phyloP scores from a whole-genome alignment of 1,140 invertebrate genomes.

The Papilio machaon region DNA sequence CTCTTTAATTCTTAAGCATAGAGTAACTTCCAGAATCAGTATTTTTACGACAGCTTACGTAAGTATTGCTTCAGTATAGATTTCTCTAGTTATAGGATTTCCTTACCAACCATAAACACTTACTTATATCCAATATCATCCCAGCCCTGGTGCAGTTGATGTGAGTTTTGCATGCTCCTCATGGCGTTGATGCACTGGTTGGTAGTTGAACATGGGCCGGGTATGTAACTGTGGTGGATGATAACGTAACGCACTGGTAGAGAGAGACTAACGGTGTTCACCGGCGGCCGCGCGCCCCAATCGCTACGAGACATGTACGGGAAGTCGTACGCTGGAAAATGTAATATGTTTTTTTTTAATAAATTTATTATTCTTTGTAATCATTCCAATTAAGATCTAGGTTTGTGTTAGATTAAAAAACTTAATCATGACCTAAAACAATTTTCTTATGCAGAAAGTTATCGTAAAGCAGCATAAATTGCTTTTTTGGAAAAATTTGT shows the following conservation, averaged over 20 bases:
- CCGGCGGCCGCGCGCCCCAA: slow-evolving; percentile 84
- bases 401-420: too few relatives aligned
- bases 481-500: too few relatives aligned
- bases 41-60: too few relatives aligned
- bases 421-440: too few relatives aligned
- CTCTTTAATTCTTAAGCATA: too few relatives aligned
- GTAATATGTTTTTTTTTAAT: not conserved
- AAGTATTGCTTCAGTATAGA: too few relatives aligned
- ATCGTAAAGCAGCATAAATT: too few relatives aligned
- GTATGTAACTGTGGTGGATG: slow-evolving; percentile 88
- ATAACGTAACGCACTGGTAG: slow-evolving; percentile 87
- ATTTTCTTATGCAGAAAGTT: too few relatives aligned
- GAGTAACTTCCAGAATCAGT: too few relatives aligned
- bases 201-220: slow-evolving; percentile 82
- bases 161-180: slow-evolving; percentile 83
- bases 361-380: too few relatives aligned
- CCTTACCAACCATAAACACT: slow-evolving; percentile 35
- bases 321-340: slow-evolving; percentile 38
- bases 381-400: too few relatives aligned
- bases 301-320: slow-evolving; percentile 62
- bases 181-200: slow-evolving; percentile 81
- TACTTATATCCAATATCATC: slow-evolving; percentile 87
- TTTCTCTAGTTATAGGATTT: too few relatives aligned
- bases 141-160: slow-evolving; percentile 84
- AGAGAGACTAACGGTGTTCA: slow-evolving; percentile 68